Conservation (phyloP, 2,113 vertebrate species). For the Pelodiscus sinensis region DNA sequence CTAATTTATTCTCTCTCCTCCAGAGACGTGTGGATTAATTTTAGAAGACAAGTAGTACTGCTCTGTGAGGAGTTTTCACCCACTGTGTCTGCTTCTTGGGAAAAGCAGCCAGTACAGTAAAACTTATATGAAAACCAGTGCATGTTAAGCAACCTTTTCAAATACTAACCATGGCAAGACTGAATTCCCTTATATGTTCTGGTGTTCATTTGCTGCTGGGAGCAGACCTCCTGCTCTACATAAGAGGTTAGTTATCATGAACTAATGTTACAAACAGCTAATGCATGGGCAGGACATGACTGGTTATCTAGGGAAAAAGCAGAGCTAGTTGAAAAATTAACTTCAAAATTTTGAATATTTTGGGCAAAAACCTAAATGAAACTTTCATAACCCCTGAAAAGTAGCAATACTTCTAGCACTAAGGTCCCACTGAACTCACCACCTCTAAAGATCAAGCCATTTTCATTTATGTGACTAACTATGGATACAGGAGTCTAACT, state of each 20-base stretch:
- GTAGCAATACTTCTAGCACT: neutral
- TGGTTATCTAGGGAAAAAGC: neutral
- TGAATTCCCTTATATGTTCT: neutral
- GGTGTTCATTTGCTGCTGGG: neutral
- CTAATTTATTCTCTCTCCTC: neutral
- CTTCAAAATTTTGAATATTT: neutral
- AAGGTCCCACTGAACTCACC: neutral
- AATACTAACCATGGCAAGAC: neutral
- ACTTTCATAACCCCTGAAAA: neutral
- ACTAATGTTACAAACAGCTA: neutral
- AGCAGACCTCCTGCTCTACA: neutral
- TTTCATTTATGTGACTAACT: neutral
- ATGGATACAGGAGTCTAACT: neutral
- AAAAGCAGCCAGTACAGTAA: neutral
- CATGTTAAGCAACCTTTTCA: neutral
- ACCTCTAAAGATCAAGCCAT: neutral
- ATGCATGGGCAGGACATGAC: neutral
- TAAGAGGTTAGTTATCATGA: neutral
- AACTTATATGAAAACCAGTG: neutral
- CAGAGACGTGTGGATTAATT: neutral
- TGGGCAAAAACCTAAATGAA: neutral
- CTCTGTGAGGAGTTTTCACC: neutral
- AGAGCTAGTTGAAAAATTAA: neutral
- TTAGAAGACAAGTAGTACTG: neutral
- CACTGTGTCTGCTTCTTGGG: neutral